phyloP scores from a whole-genome alignment of 2,797 vertebrate species.

The Gallinago solitaria region DNA sequence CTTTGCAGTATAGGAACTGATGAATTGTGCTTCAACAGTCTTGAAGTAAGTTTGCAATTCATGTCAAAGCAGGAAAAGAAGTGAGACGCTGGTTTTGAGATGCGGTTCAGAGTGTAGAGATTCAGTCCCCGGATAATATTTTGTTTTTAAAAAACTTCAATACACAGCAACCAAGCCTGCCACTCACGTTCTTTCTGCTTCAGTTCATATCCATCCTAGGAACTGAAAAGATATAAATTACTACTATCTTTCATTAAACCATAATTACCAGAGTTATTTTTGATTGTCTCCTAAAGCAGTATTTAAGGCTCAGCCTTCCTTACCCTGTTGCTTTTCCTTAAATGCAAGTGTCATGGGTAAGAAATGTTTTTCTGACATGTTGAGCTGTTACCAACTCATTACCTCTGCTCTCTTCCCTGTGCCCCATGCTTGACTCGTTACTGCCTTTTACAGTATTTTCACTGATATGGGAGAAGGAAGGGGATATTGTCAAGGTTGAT shows the following conservation, averaged over 20 bases:
- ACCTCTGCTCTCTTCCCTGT: not conserved
- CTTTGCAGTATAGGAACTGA: not conserved
- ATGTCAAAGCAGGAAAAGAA: not conserved
- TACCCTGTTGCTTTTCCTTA: not conserved
- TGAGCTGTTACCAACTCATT: not conserved
- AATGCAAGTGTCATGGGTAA: not conserved
- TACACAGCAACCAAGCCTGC: not conserved
- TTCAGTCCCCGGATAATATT: not conserved
- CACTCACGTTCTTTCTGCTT: not conserved
- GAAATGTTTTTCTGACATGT: not conserved
- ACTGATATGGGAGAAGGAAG: not conserved
- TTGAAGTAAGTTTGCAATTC: not conserved
- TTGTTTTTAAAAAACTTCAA: not conserved
- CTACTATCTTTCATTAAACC: not conserved
- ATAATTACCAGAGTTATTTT: not conserved
- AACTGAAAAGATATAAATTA: not conserved
- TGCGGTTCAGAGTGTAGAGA: not conserved
- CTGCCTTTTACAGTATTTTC: not conserved
- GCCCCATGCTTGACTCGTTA: not conserved
- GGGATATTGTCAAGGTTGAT: not conserved
- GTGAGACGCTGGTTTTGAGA: not conserved
- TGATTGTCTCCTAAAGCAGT: not conserved
- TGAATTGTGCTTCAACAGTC: not conserved
- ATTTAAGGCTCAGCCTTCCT: not conserved
- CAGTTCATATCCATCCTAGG: not conserved